A percentile compares a stretch with the other conserved stretches of the same genome.
Conservation (phyloP, 2,113 vertebrate genomes). For the Pardalotus punctatus region DNA sequence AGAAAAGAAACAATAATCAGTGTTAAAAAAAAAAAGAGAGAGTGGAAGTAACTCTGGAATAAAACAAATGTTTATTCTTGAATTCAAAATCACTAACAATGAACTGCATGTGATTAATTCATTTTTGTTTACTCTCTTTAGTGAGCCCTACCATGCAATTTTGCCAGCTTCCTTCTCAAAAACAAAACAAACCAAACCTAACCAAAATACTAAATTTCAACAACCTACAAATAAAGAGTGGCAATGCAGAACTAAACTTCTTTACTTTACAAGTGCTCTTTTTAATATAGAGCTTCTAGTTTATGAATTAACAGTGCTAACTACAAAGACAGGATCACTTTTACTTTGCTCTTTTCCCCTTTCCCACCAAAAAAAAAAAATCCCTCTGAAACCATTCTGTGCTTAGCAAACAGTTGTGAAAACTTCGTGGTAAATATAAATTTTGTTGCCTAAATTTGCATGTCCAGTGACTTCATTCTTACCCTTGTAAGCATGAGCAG, state of each 20-base stretch:
- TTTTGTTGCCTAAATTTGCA: neutral
- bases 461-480: neutral
- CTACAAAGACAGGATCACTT: neutral
- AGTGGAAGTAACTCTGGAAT: neutral
- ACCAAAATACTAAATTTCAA: neutral
- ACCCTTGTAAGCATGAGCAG: neutral
- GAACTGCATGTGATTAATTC: neutral
- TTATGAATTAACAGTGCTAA: neutral
- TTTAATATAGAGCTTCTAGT: neutral
- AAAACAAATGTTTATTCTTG: neutral
- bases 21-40: neutral
- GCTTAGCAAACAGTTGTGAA: neutral
- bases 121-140: neutral
- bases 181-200: neutral
- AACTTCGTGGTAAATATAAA: neutral
- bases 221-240: neutral
- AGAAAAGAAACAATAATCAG: neutral
- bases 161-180: neutral
- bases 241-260: neutral
- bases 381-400: neutral
- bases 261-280: neutral
- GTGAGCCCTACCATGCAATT: neutral
- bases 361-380: neutral
- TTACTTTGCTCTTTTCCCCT: neutral
- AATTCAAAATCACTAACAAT: neutral